phyloP scores from a whole-genome alignment of 2,888 invertebrate species.

The Thera britannica region DNA sequence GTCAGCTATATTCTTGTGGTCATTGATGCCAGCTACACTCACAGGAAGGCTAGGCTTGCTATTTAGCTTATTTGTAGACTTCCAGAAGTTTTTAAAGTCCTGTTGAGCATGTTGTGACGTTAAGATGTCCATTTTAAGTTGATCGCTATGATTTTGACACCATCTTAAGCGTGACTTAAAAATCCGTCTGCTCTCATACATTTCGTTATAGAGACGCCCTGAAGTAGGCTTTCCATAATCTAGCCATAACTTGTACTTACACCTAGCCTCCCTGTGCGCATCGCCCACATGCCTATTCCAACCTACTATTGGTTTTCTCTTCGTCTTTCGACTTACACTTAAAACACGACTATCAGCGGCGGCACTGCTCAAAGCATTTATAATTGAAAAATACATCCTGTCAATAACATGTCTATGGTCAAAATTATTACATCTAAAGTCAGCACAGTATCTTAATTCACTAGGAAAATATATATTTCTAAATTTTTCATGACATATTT shows the following conservation, averaged over 20 bases:
- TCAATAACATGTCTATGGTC: neutral
- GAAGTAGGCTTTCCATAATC: neutral
- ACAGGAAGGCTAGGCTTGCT: conserved; percentile 5
- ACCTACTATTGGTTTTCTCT: no score
- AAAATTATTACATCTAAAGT: no score
- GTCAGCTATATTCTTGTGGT: neutral
- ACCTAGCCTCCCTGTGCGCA: neutral
- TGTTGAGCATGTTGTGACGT: neutral
- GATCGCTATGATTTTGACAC: no score
- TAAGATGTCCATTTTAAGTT: no score
- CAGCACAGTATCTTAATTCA: no score
- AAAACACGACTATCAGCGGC: neutral
- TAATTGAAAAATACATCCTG: neutral
- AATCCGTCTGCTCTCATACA: neutral
- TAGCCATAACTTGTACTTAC: neutral
- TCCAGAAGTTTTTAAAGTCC: neutral
- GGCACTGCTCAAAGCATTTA: neutral
- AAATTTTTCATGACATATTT: no score
- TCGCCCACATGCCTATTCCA: no score
- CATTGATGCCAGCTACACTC: neutral
- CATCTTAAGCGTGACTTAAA: neutral
- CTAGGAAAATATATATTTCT: no score
- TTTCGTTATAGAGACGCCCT: neutral
- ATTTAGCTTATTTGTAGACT: neutral
- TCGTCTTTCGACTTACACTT: no score